Base-by-base conservation (phyloP, 2,797 vertebrate species). In the Clarias laeviceps region DNA sequence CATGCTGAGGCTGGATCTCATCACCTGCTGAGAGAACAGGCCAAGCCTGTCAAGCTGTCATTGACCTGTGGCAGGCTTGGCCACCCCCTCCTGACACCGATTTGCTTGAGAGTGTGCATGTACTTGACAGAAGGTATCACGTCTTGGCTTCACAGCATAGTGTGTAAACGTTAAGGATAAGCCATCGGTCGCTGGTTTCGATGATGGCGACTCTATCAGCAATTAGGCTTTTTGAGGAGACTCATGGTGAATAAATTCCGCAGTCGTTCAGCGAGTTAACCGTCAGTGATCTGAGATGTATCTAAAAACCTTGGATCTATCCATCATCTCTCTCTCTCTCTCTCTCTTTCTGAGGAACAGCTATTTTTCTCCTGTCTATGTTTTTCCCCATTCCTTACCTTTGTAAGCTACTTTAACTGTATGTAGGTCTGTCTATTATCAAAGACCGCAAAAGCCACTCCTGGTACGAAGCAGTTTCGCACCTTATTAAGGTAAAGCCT, bases 11-110 rank as follows among this genome's bases (percentile, higher is more conserved):
- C 88, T 91, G 84, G 83, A 86, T 93, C 91, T 91, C 27, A 57
- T 92, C 91, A 92, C 90, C 86, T 89, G 85, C 78, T 87, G 80
- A 22, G 83, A 88, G 66, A 85, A 83, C 86, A 90, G 82, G 84
- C 82, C 74, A 86, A 86, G 82, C 86, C 83, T 89, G 87, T 91
- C 87, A 90, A 88, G 87, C 70, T 89, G 90, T 83, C 82, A 81
- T 84, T 90, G 92, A 92, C 91, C 91, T 80, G 1, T 68, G 83
- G 84, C 83, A 87, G 89, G 85, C 61, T 34, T 32, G 54, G 27
- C 61, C 64, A 73, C 72, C 74, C 80, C 76, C 82, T 73, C 50
- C 82, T 45, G 56, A 65, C 37, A 59, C 80, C 68, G 70, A 56
- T 79, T 79, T 56, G 65, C 79, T 66, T 80, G 40, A 80, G 62